Percentiles rank a stretch among this genome's conserved stretches.
Evolutionary conservation across 2,888 invertebrate genomes (phyloP).

Genomic region (Drosophila multiciliata): DNA sequence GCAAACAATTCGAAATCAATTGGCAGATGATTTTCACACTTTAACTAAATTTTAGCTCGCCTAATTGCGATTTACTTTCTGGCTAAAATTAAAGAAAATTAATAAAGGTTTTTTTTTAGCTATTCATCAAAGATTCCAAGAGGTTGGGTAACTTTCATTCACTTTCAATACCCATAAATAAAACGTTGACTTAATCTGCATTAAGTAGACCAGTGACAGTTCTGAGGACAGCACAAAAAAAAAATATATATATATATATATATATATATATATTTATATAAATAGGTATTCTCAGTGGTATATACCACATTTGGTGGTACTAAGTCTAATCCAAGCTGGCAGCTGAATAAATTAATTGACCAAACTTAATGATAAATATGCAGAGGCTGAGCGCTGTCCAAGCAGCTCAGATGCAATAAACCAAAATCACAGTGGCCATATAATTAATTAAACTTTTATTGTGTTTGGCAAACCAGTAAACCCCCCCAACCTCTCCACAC

Average conservation of each 20-base stretch:
- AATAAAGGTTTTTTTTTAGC: background rate
- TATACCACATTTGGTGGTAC: background rate
- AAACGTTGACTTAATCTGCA: background rate
- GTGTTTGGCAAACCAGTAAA: constrained; percentile 44
- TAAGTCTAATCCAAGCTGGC: constrained; percentile 21
- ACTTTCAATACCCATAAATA: background rate
- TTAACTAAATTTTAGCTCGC: background rate
- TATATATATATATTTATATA: background rate
- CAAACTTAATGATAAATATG: constrained; percentile 62
- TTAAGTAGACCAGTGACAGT: background rate
- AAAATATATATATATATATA: background rate
- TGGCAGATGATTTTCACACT: background rate
- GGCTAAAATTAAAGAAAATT: background rate
- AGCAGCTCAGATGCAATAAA: constrained; percentile 45
- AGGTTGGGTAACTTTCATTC: background rate
- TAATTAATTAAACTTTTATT: constrained; percentile 77
- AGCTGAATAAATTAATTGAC: constrained; percentile 60
- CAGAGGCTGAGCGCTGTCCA: constrained; percentile 9
- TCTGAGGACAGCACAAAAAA: background rate
- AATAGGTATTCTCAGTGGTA: background rate
- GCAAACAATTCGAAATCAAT: constrained; percentile 7
- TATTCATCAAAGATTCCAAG: background rate
- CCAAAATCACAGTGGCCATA: constrained; percentile 64
- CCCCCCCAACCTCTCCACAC: background rate
- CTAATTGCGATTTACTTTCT: background rate